phyloP scores from a whole-genome alignment of 2,113 vertebrate species.

The Saguinus imperator region DNA sequence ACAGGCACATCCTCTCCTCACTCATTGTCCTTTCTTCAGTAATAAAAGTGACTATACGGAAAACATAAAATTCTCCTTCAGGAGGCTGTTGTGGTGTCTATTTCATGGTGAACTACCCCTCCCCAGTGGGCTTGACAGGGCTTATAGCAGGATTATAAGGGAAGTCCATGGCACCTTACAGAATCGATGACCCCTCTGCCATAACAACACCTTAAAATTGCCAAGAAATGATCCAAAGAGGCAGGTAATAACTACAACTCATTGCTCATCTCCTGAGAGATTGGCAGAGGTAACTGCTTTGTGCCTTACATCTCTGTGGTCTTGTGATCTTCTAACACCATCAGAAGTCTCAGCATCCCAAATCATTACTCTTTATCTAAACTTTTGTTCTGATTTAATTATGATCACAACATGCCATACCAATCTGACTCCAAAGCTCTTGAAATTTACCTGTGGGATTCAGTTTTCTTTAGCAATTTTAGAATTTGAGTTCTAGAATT shows the following conservation, averaged over 20 bases:
- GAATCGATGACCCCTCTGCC: background rate
- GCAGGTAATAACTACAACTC: background rate
- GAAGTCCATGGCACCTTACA: background rate
- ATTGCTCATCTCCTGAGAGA: background rate
- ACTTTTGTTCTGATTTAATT: background rate
- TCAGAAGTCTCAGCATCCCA: background rate
- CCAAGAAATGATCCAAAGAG: background rate
- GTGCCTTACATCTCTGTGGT: background rate
- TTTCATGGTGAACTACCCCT: background rate
- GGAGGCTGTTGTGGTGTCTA: background rate
- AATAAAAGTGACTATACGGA: background rate
- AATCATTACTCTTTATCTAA: background rate
- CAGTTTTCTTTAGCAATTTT: background rate
- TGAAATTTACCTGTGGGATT: background rate
- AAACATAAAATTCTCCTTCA: background rate
- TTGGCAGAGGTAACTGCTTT: background rate
- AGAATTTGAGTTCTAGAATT: no score
- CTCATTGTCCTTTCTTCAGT: background rate
- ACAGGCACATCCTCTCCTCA: background rate
- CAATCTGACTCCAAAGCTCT: background rate
- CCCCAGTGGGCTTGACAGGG: accelerated
- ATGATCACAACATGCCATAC: background rate
- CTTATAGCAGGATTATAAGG: background rate
- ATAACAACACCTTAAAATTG: background rate
- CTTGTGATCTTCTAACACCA: background rate